Percentiles rank a stretch among this genome's conserved stretches.
These are phyloP conservation scores for Heteromyza rotundicornis DNA, from an alignment of 2,888 invertebrate genomes.

Conservation along the genomic window DNA sequence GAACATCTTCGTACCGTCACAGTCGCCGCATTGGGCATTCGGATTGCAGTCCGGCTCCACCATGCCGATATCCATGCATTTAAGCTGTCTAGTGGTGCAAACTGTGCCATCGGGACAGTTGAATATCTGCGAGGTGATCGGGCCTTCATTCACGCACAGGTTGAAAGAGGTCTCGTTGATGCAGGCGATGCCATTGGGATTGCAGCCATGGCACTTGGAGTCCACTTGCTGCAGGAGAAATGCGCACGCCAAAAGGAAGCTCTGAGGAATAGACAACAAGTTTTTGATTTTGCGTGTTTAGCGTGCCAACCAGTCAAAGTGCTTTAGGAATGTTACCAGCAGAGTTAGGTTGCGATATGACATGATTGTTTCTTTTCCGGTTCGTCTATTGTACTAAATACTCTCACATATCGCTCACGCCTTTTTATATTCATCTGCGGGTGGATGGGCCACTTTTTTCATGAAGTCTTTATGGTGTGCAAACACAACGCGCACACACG, in stretches of 20 bases:
- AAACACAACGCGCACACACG: too few species aligned
- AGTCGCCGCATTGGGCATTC: slow-evolving; percentile 31
- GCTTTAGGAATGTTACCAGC: slow-evolving; percentile 5
- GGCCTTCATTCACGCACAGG: slow-evolving; percentile 31
- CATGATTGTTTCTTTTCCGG: slow-evolving; percentile 3
- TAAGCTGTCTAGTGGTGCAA: slow-evolving; percentile 30
- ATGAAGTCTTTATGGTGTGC: too few species aligned
- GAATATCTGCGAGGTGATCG: not conserved
- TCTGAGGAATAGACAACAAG: slow-evolving; percentile 1
- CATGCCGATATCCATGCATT: slow-evolving; percentile 20
- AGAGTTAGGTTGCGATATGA: not conserved
- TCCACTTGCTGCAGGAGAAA: slow-evolving; percentile 21
- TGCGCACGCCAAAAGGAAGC: slow-evolving; percentile 9
- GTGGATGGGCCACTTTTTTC: too few species aligned
- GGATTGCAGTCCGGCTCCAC: slow-evolving; percentile 29
- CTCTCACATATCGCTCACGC: not conserved
- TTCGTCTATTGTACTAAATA: not conserved
- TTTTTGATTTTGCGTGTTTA: not conserved
- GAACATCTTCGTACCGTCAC: slow-evolving; percentile 36
- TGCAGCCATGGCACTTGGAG: slow-evolving; percentile 39
- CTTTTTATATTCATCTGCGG: not conserved
- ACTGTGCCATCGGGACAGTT: slow-evolving; percentile 35
- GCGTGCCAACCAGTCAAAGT: not conserved
- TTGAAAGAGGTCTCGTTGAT: slow-evolving; percentile 42
- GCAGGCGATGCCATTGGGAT: slow-evolving; percentile 40